Percentiles rank a stretch among this genome's conserved stretches.
phyloP scores from a whole-genome alignment of 2,113 vertebrate species.

The Stomatorhinus ivindoensis region DNA sequence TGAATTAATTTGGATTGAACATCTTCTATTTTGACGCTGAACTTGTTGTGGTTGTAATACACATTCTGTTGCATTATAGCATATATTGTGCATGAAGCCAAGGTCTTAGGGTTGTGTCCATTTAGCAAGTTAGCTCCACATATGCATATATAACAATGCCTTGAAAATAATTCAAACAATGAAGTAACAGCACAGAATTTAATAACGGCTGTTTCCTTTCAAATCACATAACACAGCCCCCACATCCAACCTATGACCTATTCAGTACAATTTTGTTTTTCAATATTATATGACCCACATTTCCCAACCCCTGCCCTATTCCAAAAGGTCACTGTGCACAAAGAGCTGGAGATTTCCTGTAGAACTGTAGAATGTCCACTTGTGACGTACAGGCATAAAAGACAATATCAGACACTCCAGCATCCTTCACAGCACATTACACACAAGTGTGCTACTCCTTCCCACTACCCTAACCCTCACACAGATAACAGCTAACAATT shows the following conservation, averaged over 20 bases:
- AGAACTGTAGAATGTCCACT: constrained; percentile 53
- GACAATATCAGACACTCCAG: constrained; percentile 50
- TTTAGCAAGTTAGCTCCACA: neutral
- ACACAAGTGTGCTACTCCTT: neutral
- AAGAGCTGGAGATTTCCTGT: constrained; percentile 64
- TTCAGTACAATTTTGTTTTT: constrained; percentile 55
- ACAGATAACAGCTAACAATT: neutral
- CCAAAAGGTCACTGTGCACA: constrained; percentile 70
- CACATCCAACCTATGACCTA: constrained; percentile 11
- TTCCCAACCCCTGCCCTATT: constrained; percentile 63
- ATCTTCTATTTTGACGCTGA: neutral
- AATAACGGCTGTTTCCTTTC: constrained; percentile 39
- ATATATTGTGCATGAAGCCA: constrained; percentile 11
- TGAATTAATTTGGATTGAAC: neutral
- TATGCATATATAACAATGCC: constrained; percentile 31
- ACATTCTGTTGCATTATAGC: neutral
- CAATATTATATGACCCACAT: constrained; percentile 59
- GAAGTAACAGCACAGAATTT: constrained; percentile 31
- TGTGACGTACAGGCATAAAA: constrained; percentile 57
- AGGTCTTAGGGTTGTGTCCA: neutral
- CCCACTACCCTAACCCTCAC: constrained; percentile 13
- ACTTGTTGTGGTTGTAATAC: neutral
- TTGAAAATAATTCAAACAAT: constrained; percentile 44
- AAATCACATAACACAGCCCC: constrained; percentile 13
- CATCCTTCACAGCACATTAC: constrained; percentile 57